These are phyloP conservation scores for Morbakka virulenta DNA, from an alignment of 30 jellyfish, hydroid and myxozoan species.

Conservation along the genomic window DNA sequence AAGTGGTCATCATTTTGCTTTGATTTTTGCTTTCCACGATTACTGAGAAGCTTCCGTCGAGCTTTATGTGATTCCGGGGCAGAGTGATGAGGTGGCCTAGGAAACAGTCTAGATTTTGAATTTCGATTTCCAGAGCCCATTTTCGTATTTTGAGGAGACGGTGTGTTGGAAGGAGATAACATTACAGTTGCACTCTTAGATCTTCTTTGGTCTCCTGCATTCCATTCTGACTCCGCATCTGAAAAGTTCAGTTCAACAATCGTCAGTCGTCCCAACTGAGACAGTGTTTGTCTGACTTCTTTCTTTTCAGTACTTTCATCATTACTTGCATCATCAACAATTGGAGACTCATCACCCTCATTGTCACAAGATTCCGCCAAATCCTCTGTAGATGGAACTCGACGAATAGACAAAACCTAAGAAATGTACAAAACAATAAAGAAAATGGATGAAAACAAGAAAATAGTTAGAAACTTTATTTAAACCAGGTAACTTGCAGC, in stretches of 20 bases:
- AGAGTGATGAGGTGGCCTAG: not conserved
- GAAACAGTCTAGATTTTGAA: not conserved
- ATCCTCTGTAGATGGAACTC: not conserved
- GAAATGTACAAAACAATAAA: no score
- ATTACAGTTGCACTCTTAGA: not conserved
- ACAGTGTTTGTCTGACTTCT: conserved; percentile 44
- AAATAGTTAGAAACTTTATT: no score
- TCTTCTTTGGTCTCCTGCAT: conserved; percentile 16
- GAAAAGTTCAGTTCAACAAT: conserved; percentile 69
- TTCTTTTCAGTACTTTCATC: conserved; percentile 29
- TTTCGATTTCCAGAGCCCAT: not conserved
- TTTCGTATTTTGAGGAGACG: not conserved
- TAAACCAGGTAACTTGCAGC: no score
- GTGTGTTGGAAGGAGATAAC: not conserved
- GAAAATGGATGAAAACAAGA: no score
- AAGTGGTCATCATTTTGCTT: not conserved
- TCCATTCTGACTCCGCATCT: conserved; percentile 62
- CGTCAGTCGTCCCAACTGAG: conserved; percentile 72
- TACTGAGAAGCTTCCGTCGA: not conserved
- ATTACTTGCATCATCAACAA: conserved; percentile 11
- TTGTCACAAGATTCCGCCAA: not conserved
- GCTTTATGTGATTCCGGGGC: not conserved
- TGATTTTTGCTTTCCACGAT: not conserved
- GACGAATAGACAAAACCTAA: not conserved
- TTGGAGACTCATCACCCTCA: conserved; percentile 5